Evolutionary conservation across 2,888 invertebrate genomes (phyloP), one percentile per base, ranked within the genome.

Genomic region (Oligia strigilis): DNA sequence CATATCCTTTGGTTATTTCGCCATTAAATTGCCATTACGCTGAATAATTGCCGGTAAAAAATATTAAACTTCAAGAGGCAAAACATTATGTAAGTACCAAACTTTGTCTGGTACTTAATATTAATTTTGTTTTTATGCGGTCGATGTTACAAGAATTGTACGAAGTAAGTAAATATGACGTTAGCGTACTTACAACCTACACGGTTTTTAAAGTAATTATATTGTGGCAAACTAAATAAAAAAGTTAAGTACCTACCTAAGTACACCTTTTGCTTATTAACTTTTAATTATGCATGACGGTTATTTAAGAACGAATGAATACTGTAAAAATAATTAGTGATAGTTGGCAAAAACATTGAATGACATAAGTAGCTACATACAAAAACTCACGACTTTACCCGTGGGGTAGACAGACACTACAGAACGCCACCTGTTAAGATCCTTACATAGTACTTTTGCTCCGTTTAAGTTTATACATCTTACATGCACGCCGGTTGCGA

Each of bases 1-100:
- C 65, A 70, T 67, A 69, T 67, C 43, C 73, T 73, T 71, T 1
- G 46, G 58, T 65, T 69, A 76, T 58, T 62, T 77, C n/a, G 66
- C 49, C 55, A 77, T 86, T 84, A 87, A 81, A 84, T 43, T 55
- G 46, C 67, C 62, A 87, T 87, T 79, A 86, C 36, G 77, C 43
- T 13, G 62, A 78, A 85, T 75, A 64, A 71, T 72, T n/a, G 17
- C 36, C 66, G 72, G 72, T 76, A 73, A 75, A 81, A 75, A 78
- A 79, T 62, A 77, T 76, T 2, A 29, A 75, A 65, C 17, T 23
- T 66, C 46, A 69, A 55, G 49, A 64, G 14, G 40, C 40, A 71
- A 66, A 74, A 64, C 64, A 55, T 14, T 4, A 36, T 62, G 29
- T 75, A 58, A 9, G 11, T 11, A 40, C 40, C 19, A 82, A 66